Evolutionary conservation across 2,113 vertebrate genomes (phyloP).

Genomic region (Arvicanthis niloticus): DNA sequence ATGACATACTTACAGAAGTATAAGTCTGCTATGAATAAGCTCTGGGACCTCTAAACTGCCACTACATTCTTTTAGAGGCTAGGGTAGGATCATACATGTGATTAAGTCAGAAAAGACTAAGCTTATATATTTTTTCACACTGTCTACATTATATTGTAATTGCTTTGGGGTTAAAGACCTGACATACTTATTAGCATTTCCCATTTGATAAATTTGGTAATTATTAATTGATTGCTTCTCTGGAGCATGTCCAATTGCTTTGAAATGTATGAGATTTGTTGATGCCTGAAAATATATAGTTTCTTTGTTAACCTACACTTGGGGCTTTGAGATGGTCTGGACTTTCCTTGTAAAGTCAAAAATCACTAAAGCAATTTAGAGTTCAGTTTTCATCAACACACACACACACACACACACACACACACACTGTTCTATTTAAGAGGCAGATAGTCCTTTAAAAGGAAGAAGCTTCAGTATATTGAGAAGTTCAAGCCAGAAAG

Average conservation of each 20-base stretch:
- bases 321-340: neutral
- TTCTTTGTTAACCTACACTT: slow-evolving; percentile 7
- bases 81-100: neutral
- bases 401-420: too few species aligned
- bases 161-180: neutral
- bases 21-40: neutral
- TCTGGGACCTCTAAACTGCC: neutral
- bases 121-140: neutral
- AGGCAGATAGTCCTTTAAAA: slow-evolving; percentile 16
- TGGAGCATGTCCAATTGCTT: slow-evolving; percentile 1
- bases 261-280: slow-evolving; percentile 26
- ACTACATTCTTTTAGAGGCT: neutral
- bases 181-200: neutral
- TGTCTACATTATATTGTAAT: slow-evolving; percentile 15
- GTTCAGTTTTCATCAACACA: neutral
- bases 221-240: slow-evolving; percentile 45
- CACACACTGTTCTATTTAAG: neutral
- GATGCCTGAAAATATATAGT: neutral
- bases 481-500: neutral
- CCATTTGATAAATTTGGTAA: neutral
- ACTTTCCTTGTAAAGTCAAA: slow-evolving; percentile 1
- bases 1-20: neutral
- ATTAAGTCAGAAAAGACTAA: neutral
- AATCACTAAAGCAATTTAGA: slow-evolving; percentile 48
- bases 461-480: neutral